These are phyloP conservation scores for Orbicella faveolata DNA, from an alignment of 64 coral and sea anemone species.

Conservation along the genomic window DNA sequence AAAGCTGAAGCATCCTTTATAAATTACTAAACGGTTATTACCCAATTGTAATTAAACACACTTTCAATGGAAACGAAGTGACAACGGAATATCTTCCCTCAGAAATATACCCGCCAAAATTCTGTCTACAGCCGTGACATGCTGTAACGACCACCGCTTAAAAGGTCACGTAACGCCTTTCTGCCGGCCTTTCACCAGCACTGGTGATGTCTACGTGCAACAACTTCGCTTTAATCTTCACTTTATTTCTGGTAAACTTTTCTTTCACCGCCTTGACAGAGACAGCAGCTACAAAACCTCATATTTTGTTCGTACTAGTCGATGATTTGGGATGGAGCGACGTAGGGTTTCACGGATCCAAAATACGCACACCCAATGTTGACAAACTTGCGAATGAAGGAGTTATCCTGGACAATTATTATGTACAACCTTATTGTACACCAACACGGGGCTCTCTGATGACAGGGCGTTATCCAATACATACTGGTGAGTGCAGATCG, in stretches of 20 bases:
- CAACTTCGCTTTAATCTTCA: not conserved
- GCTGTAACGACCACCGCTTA: not conserved
- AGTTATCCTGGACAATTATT: conserved; percentile 34
- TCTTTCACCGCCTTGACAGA: not conserved
- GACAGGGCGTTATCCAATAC: conserved; percentile 51
- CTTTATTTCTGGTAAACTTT: not conserved
- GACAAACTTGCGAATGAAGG: conserved; percentile 31
- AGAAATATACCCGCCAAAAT: too few species aligned
- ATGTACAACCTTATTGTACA: conserved; percentile 38
- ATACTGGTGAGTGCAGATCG: not conserved
- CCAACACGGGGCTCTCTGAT: conserved; percentile 43
- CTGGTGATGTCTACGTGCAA: not conserved
- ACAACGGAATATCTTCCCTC: too few species aligned
- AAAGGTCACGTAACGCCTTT: not conserved
- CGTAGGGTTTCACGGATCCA: conserved; percentile 29
- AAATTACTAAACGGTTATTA: too few species aligned
- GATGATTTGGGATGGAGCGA: conserved; percentile 66
- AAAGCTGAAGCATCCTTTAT: too few species aligned
- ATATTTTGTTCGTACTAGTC: conserved; percentile 30
- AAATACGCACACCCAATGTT: conserved; percentile 33
- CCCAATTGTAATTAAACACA: too few species aligned
- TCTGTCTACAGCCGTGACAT: not conserved
- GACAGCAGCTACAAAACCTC: not conserved
- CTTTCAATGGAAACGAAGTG: too few species aligned
- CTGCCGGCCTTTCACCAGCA: too few species aligned